A percentile compares a stretch with the other conserved stretches of the same genome.
Conservation (phyloP, 2,113 vertebrate genomes). For the Reinhardtius hippoglossoides region DNA sequence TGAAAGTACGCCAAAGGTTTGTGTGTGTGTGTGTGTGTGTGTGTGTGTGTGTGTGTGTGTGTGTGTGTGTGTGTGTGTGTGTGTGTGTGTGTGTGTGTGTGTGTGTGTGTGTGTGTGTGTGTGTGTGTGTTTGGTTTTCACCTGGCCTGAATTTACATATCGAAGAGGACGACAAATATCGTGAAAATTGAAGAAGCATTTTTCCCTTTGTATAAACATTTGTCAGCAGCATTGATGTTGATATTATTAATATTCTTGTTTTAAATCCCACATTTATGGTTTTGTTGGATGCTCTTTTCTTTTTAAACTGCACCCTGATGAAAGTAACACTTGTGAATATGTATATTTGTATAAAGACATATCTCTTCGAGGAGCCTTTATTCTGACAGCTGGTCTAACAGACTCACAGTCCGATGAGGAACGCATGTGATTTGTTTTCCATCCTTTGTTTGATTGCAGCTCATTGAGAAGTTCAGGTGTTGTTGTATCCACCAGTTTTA, state of each 20-base stretch:
- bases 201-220: too few relatives aligned
- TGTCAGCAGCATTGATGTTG: too few relatives aligned
- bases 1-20: neutral
- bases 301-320: too few relatives aligned
- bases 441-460: neutral
- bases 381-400: constrained; percentile 27
- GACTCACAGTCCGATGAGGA: too few relatives aligned
- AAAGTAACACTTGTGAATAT: too few relatives aligned
- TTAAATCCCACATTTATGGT: too few relatives aligned
- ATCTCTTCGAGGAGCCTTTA: constrained; percentile 12
- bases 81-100: neutral
- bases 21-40: neutral
- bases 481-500: constrained; percentile 7
- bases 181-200: too few relatives aligned
- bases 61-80: neutral
- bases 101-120: neutral
- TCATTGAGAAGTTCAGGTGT: constrained; percentile 33
- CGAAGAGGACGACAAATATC: too few relatives aligned
- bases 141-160: too few relatives aligned
- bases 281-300: too few relatives aligned
- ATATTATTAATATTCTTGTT: too few relatives aligned
- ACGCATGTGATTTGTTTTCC: neutral
- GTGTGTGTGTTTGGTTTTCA: neutral
- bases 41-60: neutral
- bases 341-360: constrained; percentile 10